Conservation (phyloP, 2,797 vertebrate genomes). For the Peromyscus attwateri region DNA sequence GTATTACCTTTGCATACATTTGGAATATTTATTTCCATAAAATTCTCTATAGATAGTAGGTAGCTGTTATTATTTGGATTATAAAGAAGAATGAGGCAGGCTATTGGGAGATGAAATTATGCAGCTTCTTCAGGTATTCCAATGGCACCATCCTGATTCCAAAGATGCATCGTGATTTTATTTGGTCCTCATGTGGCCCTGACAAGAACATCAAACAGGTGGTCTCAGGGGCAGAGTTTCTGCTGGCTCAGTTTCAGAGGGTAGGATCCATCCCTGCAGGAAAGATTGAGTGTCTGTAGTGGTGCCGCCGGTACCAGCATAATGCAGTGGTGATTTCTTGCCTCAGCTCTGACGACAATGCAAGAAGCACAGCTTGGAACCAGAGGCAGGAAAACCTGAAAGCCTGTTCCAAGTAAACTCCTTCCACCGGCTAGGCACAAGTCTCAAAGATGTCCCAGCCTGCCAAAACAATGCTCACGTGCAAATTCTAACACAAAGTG, state of each 20-base stretch:
- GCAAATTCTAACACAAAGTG: neutral
- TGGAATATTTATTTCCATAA: conserved; percentile 49
- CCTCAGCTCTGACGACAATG: neutral
- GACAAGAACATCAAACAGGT: neutral
- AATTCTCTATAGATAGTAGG: neutral
- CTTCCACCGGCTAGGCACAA: neutral
- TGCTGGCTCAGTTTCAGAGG: neutral
- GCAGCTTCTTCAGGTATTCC: neutral
- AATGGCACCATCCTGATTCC: neutral
- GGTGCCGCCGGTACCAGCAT: too few relatives aligned
- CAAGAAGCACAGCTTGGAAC: neutral
- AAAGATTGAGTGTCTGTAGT: neutral
- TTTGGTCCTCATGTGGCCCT: neutral
- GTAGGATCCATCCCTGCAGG: neutral
- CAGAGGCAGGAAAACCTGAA: neutral
- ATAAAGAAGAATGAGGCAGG: neutral
- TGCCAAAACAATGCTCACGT: neutral
- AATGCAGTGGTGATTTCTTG: neutral
- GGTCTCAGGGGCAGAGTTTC: neutral
- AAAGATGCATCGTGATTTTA: neutral
- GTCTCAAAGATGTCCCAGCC: neutral
- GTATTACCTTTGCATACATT: conserved; percentile 9
- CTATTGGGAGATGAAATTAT: neutral
- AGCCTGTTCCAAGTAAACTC: too few relatives aligned
- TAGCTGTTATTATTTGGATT: neutral